Evolutionary conservation across 2,797 vertebrate species (phyloP).

Genomic region (Sternarchorhynchus goeldii): DNA sequence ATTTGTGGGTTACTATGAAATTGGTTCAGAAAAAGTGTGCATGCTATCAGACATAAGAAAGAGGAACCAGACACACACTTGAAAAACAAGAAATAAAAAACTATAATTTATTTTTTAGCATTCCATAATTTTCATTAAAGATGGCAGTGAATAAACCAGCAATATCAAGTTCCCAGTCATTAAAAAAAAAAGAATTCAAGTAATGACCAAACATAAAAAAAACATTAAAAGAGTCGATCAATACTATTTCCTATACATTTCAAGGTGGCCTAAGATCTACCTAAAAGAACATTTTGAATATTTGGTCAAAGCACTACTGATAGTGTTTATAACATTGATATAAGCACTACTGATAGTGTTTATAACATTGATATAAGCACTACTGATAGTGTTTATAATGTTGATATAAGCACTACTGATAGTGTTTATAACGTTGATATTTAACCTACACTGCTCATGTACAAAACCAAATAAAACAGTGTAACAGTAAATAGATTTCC

Average conservation of each 20-base stretch:
- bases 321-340: constrained; percentile 66
- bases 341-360: constrained; percentile 2
- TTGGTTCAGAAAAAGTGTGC: not conserved
- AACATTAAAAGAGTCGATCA: constrained; percentile 59
- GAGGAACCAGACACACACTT: constrained; percentile 55
- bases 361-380: constrained; percentile 61
- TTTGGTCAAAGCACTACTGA: constrained; percentile 71
- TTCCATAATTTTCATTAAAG: constrained; percentile 88
- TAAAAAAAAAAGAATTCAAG: constrained; percentile 81
- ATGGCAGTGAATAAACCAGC: constrained; percentile 91
- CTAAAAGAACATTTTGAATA: constrained; percentile 66
- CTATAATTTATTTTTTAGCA: constrained; percentile 96
- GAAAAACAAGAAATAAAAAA: constrained; percentile 90
- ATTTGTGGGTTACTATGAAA: not conserved
- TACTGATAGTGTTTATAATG: constrained; percentile 66
- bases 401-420: constrained; percentile 46
- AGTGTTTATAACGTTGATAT: constrained; percentile 27
- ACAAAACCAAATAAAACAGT: constrained; percentile 59
- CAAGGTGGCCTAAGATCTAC: constrained; percentile 63
- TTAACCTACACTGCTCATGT: constrained; percentile 60
- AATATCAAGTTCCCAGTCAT: constrained; percentile 86
- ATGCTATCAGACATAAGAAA: not conserved
- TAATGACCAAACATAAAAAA: constrained; percentile 75
- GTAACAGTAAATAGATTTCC: constrained; percentile 70
- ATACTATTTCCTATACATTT: constrained; percentile 55